Percentiles rank a stretch among this genome's conserved stretches.
phyloP scores from a whole-genome alignment of 2,888 invertebrate species.

The Xylocampa areola region DNA sequence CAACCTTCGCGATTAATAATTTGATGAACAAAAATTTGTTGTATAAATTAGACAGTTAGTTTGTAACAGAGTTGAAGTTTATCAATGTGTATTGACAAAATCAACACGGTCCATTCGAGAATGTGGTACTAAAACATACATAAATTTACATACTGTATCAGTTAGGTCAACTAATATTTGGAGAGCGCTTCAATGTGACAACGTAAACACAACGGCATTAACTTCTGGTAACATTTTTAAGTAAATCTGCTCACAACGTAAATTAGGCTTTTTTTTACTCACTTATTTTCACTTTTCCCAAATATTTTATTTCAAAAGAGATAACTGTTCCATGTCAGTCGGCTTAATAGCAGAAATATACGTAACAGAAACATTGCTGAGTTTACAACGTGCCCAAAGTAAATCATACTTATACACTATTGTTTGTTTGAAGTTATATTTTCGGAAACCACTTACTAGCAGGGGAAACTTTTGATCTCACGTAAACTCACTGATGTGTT shows the following conservation, averaged over 20 bases:
- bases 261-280: too few relatives aligned
- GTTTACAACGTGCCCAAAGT: conserved; percentile 16
- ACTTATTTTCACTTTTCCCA: too few relatives aligned
- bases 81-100: conserved; percentile 13
- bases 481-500: conserved; percentile 37
- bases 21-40: conserved; percentile 7
- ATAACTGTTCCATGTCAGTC: too few relatives aligned
- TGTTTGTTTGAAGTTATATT: conserved; percentile 38
- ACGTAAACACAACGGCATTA: too few relatives aligned
- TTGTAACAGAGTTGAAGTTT: conserved; percentile 8
- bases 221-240: too few relatives aligned
- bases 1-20: conserved; percentile 14
- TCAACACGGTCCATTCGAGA: too few relatives aligned
- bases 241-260: too few relatives aligned
- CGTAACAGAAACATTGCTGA: conserved; percentile 11
- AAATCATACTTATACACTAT: conserved; percentile 11
- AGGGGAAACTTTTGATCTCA: conserved; percentile 40
- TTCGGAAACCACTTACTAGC: conserved; percentile 17
- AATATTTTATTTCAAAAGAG: too few relatives aligned
- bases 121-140: too few relatives aligned
- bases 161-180: too few relatives aligned
- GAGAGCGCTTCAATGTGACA: too few relatives aligned
- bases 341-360: not conserved
- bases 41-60: conserved; percentile 7
- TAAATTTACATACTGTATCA: too few relatives aligned